Evolutionary conservation across 1,140 invertebrate genomes (phyloP), one percentile per base, ranked within the genome.

Genomic region (Megalopta genalis): DNA sequence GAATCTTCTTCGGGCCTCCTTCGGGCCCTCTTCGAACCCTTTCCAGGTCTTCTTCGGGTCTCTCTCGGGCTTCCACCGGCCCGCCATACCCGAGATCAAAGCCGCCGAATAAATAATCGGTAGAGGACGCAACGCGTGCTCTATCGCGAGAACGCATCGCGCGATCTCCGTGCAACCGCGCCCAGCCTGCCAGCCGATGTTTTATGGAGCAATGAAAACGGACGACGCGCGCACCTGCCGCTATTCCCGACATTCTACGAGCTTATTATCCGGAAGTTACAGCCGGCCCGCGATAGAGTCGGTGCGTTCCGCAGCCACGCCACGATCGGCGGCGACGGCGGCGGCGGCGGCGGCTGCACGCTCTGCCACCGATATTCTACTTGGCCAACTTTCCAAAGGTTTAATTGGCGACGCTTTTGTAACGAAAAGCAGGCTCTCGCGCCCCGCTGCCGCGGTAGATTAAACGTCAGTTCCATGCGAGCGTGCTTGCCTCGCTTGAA

Each of bases 161-260:
- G 74, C 64, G 68, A 77, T 82, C 49, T 57, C 57, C 63, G 32
- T n/a, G 78, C 80, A 59, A 76, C 78, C 59, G 68, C 80, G n/a
- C 57, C 59, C 69, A 32, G 1, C 59, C 62, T 60, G 59, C 70
- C 46, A 64, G 46, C 69, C 16, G 65, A 74, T 83, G 81, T 84
- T 84, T 84, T 84, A 84, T 60, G 81, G 32, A 59, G 46, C 72
- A 80, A 83, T 79, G 82, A 79, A 79, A 83, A 79, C 67, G 42
- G 23, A 62, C 72, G 27, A 65, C 49, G 46, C 37, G 68, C 63
- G 7, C 78, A 59, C 57, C 54, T 54, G 39, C 74, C 12, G 25
- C 72, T 42, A 32, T 42, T 54, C 32, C 25, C 46, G 32, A 62
- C 27, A 52, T 80, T 71, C 83, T 65, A 71, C 62, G 57, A 12